A percentile compares a stretch with the other conserved stretches of the same genome.
Evolutionary conservation across 2,888 invertebrate species (phyloP).

Genomic region (Nezara viridula): DNA sequence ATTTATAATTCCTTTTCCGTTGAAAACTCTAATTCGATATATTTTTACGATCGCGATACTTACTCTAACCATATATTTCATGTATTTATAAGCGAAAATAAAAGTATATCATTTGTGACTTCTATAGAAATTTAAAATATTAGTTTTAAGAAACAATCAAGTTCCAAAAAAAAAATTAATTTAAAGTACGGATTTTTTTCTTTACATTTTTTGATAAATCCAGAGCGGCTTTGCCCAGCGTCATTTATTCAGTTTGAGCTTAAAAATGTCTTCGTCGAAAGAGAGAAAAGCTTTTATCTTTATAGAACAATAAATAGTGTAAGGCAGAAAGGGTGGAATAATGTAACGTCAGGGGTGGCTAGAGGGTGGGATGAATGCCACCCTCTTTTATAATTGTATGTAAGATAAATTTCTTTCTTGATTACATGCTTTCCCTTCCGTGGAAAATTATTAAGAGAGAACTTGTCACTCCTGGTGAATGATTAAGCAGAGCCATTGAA

Average conservation of each 20-base stretch:
- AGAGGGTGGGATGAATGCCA: background rate
- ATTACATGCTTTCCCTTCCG: background rate
- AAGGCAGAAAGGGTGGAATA: background rate
- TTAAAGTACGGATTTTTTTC: too few species aligned
- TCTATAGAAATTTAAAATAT: too few species aligned
- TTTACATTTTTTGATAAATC: background rate
- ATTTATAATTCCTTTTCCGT: too few species aligned
- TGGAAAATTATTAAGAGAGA: constrained; percentile 8
- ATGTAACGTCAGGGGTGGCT: background rate
- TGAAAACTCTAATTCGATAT: too few species aligned
- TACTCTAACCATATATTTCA: too few species aligned
- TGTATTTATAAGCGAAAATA: too few species aligned
- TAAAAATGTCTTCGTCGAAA: background rate
- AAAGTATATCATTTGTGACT: too few species aligned
- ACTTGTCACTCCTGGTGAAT: background rate
- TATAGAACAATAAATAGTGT: constrained; percentile 11
- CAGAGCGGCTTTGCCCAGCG: background rate
- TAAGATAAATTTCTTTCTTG: constrained; percentile 16
- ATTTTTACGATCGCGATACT: too few species aligned
- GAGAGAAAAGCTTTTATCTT: constrained; percentile 16
- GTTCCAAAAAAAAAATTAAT: too few species aligned
- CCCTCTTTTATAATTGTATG: constrained; percentile 1
- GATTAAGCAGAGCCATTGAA: background rate
- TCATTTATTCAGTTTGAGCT: constrained; percentile 1
- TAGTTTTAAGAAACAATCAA: too few species aligned